These are phyloP conservation scores for Harpagifer antarcticus DNA, from an alignment of 2,797 vertebrate species.

Conservation along the genomic window DNA sequence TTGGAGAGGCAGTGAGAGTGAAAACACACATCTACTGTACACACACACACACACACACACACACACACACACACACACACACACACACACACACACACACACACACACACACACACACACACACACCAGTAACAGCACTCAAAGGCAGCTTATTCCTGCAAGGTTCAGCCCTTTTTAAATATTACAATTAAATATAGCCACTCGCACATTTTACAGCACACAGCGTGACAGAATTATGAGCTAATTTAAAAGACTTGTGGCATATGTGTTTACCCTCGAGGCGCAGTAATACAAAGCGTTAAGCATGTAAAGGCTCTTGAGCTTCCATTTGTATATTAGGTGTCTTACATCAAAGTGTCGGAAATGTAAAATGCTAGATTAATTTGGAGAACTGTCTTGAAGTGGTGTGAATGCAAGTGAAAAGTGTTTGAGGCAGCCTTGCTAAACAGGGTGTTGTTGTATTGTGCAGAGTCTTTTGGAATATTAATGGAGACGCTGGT, in stretches of 20 bases:
- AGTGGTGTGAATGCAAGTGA: neutral
- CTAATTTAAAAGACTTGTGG: conserved; percentile 64
- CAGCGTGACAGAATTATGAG: conserved; percentile 25
- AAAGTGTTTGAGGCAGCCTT: neutral
- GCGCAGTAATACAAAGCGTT: conserved; percentile 8
- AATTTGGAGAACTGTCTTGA: neutral
- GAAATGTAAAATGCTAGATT: neutral
- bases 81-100: conserved; percentile 13
- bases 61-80: conserved; percentile 11
- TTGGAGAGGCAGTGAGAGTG: conserved; percentile 35
- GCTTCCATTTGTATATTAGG: conserved; percentile 24
- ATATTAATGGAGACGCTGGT: conserved; percentile 16
- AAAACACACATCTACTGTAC: conserved; percentile 3
- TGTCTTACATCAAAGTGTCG: conserved; percentile 13
- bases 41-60: conserved; percentile 7
- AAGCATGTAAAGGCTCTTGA: conserved; percentile 3
- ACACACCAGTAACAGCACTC: conserved; percentile 16
- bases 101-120: conserved; percentile 13
- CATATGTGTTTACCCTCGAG: conserved; percentile 29
- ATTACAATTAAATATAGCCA: conserved; percentile 33
- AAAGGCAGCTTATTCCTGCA: conserved; percentile 18
- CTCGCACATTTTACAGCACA: conserved; percentile 14
- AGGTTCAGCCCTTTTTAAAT: conserved; percentile 18
- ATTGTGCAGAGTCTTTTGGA: neutral
- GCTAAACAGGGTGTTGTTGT: neutral